Evolutionary conservation across 2,113 vertebrate genomes (phyloP).

Genomic region (Oriolus oriolus): DNA sequence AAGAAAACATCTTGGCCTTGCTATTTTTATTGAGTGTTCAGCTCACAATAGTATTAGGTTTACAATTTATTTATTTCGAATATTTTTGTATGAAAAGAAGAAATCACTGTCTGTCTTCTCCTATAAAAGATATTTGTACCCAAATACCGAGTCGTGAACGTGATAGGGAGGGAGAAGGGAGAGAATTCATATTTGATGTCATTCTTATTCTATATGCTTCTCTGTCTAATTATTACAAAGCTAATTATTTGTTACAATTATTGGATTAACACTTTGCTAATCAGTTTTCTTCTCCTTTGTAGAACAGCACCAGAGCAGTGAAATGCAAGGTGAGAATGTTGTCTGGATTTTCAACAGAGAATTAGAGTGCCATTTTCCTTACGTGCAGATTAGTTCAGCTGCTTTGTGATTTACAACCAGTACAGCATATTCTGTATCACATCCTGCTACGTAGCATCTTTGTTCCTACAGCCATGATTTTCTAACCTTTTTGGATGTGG

Average conservation of each 20-base stretch:
- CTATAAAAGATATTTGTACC: background rate
- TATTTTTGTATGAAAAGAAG: background rate
- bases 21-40: background rate
- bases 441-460: background rate
- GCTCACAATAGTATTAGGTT: background rate
- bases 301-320: slow-evolving; percentile 16
- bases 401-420: background rate
- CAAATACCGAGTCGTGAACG: background rate
- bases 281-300: slow-evolving; percentile 49
- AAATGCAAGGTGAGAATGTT: slow-evolving; percentile 33
- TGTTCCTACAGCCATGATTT: background rate
- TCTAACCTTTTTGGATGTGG: background rate
- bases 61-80: background rate
- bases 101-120: background rate
- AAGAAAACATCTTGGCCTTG: background rate
- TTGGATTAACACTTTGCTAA: slow-evolving; percentile 42
- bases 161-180: background rate
- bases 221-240: slow-evolving; percentile 22
- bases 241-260: slow-evolving; percentile 60
- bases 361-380: background rate
- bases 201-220: slow-evolving; percentile 16
- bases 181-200: background rate
- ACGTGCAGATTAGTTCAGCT: background rate
- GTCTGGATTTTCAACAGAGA: slow-evolving; percentile 34
- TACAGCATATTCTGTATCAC: background rate